Evolutionary conservation across 2,113 vertebrate species (phyloP).

Genomic region (Anarhynchus alexandrinus): DNA sequence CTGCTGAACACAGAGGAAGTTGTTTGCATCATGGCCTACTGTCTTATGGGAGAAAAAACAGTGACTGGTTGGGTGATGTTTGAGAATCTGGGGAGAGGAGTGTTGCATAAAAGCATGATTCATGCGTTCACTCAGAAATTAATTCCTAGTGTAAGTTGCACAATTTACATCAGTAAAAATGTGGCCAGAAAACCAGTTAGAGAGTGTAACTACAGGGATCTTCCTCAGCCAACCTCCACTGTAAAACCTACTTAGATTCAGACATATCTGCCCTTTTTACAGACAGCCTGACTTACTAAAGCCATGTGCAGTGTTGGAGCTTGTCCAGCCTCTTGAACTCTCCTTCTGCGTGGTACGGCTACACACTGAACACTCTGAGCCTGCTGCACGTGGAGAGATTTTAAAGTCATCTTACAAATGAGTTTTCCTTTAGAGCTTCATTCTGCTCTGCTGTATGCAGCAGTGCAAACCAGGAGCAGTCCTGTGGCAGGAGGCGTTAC

Average conservation of each 20-base stretch:
- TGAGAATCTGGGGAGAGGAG: not conserved
- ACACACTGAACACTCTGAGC: not conserved
- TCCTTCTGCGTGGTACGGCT: not conserved
- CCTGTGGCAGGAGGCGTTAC: not conserved
- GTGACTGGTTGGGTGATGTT: not conserved
- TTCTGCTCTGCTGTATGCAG: not conserved
- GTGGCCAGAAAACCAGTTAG: not conserved
- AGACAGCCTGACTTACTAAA: not conserved
- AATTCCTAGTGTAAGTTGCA: not conserved
- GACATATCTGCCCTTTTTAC: not conserved
- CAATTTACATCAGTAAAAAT: not conserved
- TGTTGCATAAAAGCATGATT: not conserved
- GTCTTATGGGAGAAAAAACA: not conserved
- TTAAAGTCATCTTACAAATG: not conserved
- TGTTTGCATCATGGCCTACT: not conserved
- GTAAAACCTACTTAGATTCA: not conserved
- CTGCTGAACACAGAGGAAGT: not conserved
- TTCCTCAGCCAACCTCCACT: not conserved
- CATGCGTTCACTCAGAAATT: not conserved
- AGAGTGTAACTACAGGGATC: not conserved
- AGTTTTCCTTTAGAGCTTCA: not conserved
- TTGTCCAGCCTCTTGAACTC: not conserved
- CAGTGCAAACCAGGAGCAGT: not conserved
- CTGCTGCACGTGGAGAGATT: not conserved
- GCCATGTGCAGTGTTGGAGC: accelerated